phyloP scores from a whole-genome alignment of 2,113 vertebrate species.

The Loxodonta africana region DNA sequence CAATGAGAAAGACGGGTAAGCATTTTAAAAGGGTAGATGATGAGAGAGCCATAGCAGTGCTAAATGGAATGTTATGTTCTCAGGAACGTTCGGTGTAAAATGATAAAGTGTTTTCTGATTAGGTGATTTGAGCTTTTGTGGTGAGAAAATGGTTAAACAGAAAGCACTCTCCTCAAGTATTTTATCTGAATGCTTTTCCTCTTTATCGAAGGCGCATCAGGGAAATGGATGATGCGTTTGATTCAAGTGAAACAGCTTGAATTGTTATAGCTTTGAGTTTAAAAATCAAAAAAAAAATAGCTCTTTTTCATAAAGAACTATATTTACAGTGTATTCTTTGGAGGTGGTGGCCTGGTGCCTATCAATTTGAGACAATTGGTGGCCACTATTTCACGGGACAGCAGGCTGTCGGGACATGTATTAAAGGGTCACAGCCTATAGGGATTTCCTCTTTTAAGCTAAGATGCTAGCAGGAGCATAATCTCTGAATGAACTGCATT shows the following conservation, averaged over 20 bases:
- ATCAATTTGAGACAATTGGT: background rate
- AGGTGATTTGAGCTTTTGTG: conserved; percentile 40
- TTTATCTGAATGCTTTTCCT: background rate
- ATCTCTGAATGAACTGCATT: conserved; percentile 66
- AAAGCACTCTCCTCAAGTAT: conserved; percentile 26
- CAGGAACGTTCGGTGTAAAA: conserved; percentile 49
- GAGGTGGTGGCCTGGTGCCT: background rate
- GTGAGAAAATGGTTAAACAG: conserved; percentile 75
- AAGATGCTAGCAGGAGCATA: background rate
- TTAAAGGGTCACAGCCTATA: conserved; percentile 43
- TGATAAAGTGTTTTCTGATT: conserved; percentile 71
- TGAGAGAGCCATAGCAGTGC: conserved; percentile 6
- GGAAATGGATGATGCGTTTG: conserved; percentile 49
- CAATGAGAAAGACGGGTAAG: conserved; percentile 71
- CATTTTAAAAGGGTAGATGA: conserved; percentile 62
- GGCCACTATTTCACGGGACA: background rate
- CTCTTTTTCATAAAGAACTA: conserved; percentile 2
- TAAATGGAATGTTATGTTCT: conserved; percentile 69
- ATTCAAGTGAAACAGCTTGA: conserved; percentile 60
- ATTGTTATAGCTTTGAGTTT: conserved; percentile 37
- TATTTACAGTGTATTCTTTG: background rate
- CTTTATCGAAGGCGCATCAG: conserved; percentile 50
- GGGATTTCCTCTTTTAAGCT: background rate
- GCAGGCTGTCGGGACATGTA: background rate
- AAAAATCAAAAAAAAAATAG: background rate